These are phyloP conservation scores for Cryptus viduatorius DNA, from an alignment of 2,888 invertebrate species.

Conservation along the genomic window DNA sequence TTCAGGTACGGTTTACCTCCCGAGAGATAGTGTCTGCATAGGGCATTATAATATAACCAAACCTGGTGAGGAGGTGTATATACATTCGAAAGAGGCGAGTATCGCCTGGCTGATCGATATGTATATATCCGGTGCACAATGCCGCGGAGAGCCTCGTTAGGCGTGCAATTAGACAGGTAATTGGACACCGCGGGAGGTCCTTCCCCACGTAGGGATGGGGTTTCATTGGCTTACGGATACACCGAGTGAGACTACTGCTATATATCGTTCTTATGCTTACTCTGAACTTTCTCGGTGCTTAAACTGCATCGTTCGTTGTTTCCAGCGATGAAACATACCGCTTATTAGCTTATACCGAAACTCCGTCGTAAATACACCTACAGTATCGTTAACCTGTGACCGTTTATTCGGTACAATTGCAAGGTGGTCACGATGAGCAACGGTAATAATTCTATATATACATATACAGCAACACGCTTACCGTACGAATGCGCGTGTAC, in stretches of 20 bases:
- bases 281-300: conserved; percentile 18
- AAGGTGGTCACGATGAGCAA: background rate
- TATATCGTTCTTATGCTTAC: conserved; percentile 45
- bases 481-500: too few relatives aligned
- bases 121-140: conserved; percentile 61
- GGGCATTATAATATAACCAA: conserved; percentile 1
- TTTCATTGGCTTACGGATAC: conserved; percentile 22
- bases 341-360: conserved; percentile 21
- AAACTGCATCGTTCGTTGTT: conserved; percentile 5
- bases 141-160: conserved; percentile 66
- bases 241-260: conserved; percentile 14
- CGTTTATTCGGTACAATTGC: background rate
- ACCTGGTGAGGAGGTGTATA: conserved; percentile 1
- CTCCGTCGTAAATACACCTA: conserved; percentile 23
- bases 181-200: conserved; percentile 65
- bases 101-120: conserved; percentile 63
- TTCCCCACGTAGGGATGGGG: conserved; percentile 49
- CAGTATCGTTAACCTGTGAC: conserved; percentile 7
- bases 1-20: conserved; percentile 39
- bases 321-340: conserved; percentile 18
- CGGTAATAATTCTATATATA: too few relatives aligned
- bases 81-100: conserved; percentile 15
- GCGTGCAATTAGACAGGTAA: conserved; percentile 68
- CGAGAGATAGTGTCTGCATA: background rate
- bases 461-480: too few relatives aligned